Percentiles rank a stretch among this genome's conserved stretches.
These are phyloP conservation scores for Myotis lucifugus DNA, from an alignment of 2,113 vertebrate species.

Conservation along the genomic window DNA sequence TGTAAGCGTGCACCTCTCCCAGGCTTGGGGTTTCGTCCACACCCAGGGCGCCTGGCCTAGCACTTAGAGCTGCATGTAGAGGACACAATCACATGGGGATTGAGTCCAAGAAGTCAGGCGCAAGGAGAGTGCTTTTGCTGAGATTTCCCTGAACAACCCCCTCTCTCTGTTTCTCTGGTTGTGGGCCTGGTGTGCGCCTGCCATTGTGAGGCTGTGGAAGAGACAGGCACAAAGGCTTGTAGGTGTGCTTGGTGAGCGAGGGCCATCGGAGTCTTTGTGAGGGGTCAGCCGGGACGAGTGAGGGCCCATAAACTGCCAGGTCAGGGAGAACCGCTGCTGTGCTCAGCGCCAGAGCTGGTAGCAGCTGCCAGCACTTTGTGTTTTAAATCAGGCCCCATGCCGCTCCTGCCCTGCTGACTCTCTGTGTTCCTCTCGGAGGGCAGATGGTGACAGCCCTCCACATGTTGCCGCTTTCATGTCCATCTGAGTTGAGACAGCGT, in stretches of 20 bases:
- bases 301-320: background rate
- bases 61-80: background rate
- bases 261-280: conserved; percentile 47
- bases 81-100: background rate
- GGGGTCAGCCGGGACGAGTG: conserved; percentile 20
- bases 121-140: background rate
- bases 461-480: conserved; percentile 47
- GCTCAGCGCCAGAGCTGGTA: conserved; percentile 38
- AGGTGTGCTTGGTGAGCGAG: background rate
- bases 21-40: background rate
- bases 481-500: background rate
- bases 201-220: background rate
- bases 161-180: background rate
- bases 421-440: background rate
- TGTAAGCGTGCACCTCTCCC: background rate
- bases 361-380: conserved; percentile 22
- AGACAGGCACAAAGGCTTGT: background rate
- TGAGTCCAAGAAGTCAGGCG: background rate
- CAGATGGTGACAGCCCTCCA: conserved; percentile 60
- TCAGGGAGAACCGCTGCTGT: conserved; percentile 49
- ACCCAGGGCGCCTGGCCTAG: background rate
- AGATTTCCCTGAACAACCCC: background rate
- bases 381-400: conserved; percentile 39
- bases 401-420: conserved; percentile 30
- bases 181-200: background rate